A percentile compares a stretch with the other conserved stretches of the same genome.
phyloP scores from a whole-genome alignment of 2,113 vertebrate genomes.

The Mirounga angustirostris region DNA sequence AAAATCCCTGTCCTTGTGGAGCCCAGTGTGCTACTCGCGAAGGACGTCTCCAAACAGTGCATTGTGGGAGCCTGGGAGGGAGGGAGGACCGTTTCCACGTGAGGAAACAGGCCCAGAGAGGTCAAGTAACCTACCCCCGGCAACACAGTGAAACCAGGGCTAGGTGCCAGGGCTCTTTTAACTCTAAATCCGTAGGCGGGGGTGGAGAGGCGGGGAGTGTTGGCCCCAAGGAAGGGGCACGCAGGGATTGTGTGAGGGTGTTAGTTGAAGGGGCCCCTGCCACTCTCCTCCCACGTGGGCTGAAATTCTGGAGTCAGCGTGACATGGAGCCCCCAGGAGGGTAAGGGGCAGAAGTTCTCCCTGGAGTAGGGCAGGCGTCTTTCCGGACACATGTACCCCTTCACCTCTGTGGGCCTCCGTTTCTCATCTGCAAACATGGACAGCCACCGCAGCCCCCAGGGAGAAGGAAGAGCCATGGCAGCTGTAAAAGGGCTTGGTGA shows the following conservation, averaged over 20 bases:
- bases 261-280: background rate
- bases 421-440: background rate
- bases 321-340: background rate
- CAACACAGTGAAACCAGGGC: background rate
- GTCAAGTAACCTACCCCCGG: background rate
- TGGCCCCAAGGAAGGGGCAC: background rate
- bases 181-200: background rate
- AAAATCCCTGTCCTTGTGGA: background rate
- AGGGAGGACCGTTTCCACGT: background rate
- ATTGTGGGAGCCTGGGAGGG: background rate
- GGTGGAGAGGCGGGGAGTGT: background rate
- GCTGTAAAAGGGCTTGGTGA: background rate
- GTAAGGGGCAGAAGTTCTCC: background rate
- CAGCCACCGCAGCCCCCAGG: background rate
- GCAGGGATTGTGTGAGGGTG: too few relatives aligned
- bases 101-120: background rate
- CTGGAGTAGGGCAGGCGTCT: background rate
- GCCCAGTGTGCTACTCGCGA: background rate
- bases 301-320: background rate
- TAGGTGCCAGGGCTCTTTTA: background rate
- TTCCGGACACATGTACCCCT: background rate
- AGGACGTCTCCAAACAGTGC: background rate
- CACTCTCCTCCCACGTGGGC: background rate
- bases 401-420: background rate
- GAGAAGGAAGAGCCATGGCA: accelerated